Evolutionary conservation across 2,113 vertebrate species (phyloP).

Genomic region (Lipotes vexillifer): DNA sequence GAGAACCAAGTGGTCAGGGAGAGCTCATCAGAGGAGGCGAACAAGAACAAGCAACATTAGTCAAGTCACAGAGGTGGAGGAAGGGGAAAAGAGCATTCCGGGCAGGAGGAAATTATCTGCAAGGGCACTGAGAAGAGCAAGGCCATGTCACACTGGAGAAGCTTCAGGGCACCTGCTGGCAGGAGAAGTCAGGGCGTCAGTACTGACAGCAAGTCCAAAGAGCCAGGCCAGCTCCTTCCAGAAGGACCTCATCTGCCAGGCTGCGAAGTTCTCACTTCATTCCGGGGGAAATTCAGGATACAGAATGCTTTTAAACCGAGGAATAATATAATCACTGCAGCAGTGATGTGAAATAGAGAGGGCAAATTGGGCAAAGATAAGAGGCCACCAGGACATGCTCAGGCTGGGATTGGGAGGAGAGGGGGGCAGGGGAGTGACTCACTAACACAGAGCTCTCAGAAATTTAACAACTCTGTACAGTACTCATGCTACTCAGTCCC

Average conservation of each 20-base stretch:
- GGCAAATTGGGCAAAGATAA: neutral
- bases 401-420: neutral
- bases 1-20: neutral
- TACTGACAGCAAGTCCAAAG: neutral
- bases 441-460: neutral
- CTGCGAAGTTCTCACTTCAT: neutral
- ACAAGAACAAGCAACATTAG: neutral
- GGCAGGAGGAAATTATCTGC: neutral
- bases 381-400: neutral
- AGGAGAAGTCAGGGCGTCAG: neutral
- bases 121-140: neutral
- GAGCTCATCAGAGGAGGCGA: neutral
- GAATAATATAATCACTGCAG: neutral
- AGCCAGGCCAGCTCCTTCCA: neutral
- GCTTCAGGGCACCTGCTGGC: neutral
- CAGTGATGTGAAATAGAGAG: neutral
- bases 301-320: neutral
- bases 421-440: neutral
- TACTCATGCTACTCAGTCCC: neutral
- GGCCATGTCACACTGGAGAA: neutral
- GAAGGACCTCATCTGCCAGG: neutral
- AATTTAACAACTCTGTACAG: neutral
- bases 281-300: neutral
- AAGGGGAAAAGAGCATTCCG: neutral
- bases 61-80: neutral